Evolutionary conservation across 1,140 invertebrate genomes (phyloP).

Genomic region (Drosophila willistoni): DNA sequence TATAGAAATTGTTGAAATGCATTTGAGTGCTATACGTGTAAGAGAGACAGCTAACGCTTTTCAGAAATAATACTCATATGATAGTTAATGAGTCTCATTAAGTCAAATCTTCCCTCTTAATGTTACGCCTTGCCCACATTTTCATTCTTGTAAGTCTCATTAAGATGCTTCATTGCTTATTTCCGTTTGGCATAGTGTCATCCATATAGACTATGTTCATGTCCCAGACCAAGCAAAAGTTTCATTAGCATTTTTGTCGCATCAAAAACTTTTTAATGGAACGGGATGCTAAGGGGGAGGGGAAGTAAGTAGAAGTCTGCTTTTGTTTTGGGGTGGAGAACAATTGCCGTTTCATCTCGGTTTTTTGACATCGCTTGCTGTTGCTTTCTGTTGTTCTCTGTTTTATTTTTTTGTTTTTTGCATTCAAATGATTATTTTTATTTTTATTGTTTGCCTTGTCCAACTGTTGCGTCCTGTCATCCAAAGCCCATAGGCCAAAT

Average conservation of each 20-base stretch:
- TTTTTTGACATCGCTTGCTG: conserved; percentile 2
- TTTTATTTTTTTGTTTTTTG: not conserved
- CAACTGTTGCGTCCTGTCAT: conserved; percentile 3
- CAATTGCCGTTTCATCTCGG: not conserved
- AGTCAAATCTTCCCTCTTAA: not conserved
- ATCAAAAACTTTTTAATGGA: not conserved
- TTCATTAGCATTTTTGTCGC: conserved; percentile 11
- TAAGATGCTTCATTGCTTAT: not conserved
- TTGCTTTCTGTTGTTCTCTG: not conserved
- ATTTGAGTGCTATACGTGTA: too few relatives aligned
- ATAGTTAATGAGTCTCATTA: not conserved
- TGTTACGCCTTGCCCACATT: not conserved
- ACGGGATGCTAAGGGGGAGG: not conserved
- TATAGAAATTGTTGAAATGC: too few relatives aligned
- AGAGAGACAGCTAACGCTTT: too few relatives aligned
- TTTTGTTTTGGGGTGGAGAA: too few relatives aligned
- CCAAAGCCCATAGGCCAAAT: not conserved
- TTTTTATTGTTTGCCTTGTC: conserved; percentile 8
- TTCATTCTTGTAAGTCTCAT: not conserved
- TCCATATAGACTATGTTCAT: not conserved
- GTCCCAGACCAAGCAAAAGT: not conserved
- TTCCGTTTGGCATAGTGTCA: not conserved
- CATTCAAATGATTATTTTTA: not conserved
- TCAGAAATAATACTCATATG: too few relatives aligned
- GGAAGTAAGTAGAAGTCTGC: too few relatives aligned